Evolutionary conservation across 1,140 invertebrate species (phyloP).

Genomic region (Drosophila sechellia): DNA sequence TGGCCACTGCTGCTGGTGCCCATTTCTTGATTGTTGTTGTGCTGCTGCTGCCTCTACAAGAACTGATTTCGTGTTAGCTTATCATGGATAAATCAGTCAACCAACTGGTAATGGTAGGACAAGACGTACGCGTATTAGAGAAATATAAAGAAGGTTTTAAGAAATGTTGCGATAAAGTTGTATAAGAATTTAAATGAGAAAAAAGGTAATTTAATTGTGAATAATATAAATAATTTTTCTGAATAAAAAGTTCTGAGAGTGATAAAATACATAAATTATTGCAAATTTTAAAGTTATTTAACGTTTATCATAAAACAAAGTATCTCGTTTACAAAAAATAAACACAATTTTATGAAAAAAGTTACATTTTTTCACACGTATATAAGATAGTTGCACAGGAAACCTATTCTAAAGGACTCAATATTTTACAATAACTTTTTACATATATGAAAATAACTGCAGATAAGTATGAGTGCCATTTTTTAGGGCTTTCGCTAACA

Average conservation of each 20-base stretch:
- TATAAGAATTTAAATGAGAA: conserved; percentile 2
- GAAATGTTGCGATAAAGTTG: conserved; percentile 2
- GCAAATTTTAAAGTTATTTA: background rate
- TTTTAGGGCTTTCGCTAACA: conserved; percentile 27
- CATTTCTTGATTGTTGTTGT: conserved; percentile 34
- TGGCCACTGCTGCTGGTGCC: conserved; percentile 37
- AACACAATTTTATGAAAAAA: background rate
- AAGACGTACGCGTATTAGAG: conserved; percentile 47
- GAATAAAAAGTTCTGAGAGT: background rate
- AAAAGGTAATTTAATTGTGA: conserved; percentile 2
- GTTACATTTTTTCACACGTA: background rate
- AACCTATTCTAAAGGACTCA: background rate
- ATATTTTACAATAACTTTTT: background rate
- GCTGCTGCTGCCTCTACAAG: conserved; percentile 64
- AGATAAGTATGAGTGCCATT: background rate
- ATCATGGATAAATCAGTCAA: conserved; percentile 77
- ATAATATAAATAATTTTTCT: background rate
- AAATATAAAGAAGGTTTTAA: conserved; percentile 5
- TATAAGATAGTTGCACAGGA: background rate
- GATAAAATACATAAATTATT: background rate
- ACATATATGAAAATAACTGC: background rate
- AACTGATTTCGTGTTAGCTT: conserved; percentile 68
- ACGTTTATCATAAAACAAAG: background rate
- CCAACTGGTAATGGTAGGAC: conserved; percentile 63
- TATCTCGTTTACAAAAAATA: background rate